Conservation (phyloP, 1,140 invertebrate species). For the Apis dorsata region DNA sequence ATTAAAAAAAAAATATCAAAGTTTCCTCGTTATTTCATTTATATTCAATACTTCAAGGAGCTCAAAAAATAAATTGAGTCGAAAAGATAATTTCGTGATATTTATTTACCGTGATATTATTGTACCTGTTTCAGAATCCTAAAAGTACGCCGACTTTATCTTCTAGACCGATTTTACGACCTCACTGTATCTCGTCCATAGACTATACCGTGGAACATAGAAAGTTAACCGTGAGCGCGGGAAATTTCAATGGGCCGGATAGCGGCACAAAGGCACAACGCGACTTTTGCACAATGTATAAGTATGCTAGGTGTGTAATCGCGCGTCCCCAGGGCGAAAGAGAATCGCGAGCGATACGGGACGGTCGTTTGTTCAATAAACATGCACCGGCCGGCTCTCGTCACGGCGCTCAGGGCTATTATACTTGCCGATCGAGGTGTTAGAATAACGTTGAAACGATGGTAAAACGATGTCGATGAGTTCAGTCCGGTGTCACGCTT, state of each 20-base stretch:
- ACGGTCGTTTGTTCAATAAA: slow-evolving; percentile 55
- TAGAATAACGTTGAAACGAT: slow-evolving; percentile 32
- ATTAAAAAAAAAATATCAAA: too few species aligned
- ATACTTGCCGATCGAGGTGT: slow-evolving; percentile 40
- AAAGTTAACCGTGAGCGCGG: background rate
- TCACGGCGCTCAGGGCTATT: slow-evolving; percentile 41
- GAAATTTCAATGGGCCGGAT: background rate
- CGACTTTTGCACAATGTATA: slow-evolving; percentile 45
- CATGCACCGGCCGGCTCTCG: background rate
- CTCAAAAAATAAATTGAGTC: too few species aligned
- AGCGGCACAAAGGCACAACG: background rate
- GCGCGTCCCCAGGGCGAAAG: background rate
- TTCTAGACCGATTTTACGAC: too few species aligned
- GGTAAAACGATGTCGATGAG: slow-evolving; percentile 36
- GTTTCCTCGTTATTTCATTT: too few species aligned
- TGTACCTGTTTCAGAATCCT: too few species aligned
- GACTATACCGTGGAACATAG: background rate
- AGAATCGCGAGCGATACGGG: slow-evolving; percentile 46
- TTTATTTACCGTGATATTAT: too few species aligned
- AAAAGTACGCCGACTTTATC: too few species aligned
- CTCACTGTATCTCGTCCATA: too few species aligned
- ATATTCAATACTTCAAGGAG: too few species aligned
- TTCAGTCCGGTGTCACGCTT: slow-evolving; percentile 22
- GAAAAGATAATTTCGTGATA: too few species aligned
- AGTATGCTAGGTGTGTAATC: background rate